Evolutionary conservation across 2,888 invertebrate genomes (phyloP).

Genomic region (Protophormia terraenovae): DNA sequence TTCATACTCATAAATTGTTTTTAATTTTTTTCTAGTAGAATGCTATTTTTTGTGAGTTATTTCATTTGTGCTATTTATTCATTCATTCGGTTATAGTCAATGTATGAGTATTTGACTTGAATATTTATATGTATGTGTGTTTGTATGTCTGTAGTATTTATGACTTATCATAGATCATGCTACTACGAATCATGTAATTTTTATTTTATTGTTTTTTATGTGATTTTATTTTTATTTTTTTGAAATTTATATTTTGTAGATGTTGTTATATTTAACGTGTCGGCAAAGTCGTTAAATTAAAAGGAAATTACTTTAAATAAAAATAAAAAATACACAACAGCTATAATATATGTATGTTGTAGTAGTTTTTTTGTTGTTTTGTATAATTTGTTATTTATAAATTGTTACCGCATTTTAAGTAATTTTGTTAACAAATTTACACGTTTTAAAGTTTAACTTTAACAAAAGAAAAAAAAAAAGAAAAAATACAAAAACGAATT

Average conservation of each 20-base stretch:
- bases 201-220: constrained; percentile 31
- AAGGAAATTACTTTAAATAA: constrained; percentile 72
- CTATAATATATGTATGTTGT: neutral
- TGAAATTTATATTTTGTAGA: constrained; percentile 32
- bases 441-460: constrained; percentile 31
- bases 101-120: constrained; percentile 21
- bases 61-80: constrained; percentile 41
- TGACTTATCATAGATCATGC: constrained; percentile 62
- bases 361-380: constrained; percentile 55
- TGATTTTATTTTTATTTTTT: constrained; percentile 24
- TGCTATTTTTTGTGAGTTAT: neutral
- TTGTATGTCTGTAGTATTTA: constrained; percentile 34
- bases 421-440: constrained; percentile 25
- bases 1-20: constrained; percentile 13
- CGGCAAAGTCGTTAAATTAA: constrained; percentile 76
- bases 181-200: constrained; percentile 50
- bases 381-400: constrained; percentile 40
- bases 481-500: neutral
- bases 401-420: constrained; percentile 33
- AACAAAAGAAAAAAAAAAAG: neutral
- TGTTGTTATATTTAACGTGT: constrained; percentile 72
- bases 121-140: too few species aligned
- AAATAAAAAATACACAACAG: neutral
- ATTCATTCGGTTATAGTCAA: constrained; percentile 20
- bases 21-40: constrained; percentile 6